Evolutionary conservation across 1,140 invertebrate genomes (phyloP), one percentile per base, ranked within the genome.

Genomic region (Drosophila micromelanica): DNA sequence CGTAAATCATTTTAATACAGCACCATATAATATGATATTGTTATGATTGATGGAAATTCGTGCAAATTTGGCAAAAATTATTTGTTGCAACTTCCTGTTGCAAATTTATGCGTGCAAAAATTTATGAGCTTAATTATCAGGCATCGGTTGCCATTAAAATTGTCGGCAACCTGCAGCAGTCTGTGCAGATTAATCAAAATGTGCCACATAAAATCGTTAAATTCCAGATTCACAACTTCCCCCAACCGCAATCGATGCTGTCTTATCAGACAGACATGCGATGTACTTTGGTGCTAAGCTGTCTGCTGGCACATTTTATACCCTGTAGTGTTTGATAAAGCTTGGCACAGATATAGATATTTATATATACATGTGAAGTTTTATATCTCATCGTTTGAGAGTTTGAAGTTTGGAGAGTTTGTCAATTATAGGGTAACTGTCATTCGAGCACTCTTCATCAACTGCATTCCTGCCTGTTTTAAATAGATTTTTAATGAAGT

Each of bases 401-500:
- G 3, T 23, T 23, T 23, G 20, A 3, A 23, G 0, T n/a, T n/a
- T n/a, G n/a, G n/a, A n/a, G n/a, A n/a, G n/a, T n/a, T n/a, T 23
- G 2, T 23, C 20, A 6, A 15, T 35, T 35, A n/a, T 30, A 51
- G n/a, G 48, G 48, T 52, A 52, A 35, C 49, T 35, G 3, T 9
- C 13, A 45, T 27, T 57, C 55, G 6, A 11, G 2, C n/a, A 12
- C 8, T 2, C 5, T 3, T 13, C 11, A 15, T 2, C 4, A 15
- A 9, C 37, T 30, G 23, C 52, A 65, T 72, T 76, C 63, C 56
- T 20, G 40, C 13, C 54, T 32, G 12, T 75, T 90, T 90, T 80
- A 80, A 90, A 89, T 89, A 89, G 85, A 82, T 89, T 89, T 90
- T 89, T 89, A 89, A 89, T 89, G 84, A 89, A 89, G 55, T 74